Evolutionary conservation across 2,888 invertebrate species (phyloP).

Genomic region (Lasioglossum calceatum): DNA sequence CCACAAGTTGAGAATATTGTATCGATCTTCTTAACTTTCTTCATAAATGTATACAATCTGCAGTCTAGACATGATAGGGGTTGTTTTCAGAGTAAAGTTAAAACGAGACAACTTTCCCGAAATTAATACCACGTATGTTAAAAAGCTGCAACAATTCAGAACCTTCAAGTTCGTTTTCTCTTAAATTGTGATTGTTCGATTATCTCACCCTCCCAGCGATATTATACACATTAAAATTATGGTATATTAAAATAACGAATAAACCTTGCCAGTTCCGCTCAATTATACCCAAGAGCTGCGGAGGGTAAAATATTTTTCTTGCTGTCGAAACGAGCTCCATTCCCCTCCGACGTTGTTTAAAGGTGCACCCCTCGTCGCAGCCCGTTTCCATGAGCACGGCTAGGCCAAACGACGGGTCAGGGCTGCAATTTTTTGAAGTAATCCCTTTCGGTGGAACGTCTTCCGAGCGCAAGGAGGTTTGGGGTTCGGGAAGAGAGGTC

Average conservation of each 20-base stretch:
- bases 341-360: background rate
- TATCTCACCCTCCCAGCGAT: background rate
- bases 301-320: background rate
- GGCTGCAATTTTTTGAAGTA: constrained; percentile 43
- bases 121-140: background rate
- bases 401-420: background rate
- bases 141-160: background rate
- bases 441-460: constrained; percentile 32
- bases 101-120: too few relatives aligned
- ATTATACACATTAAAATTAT: background rate
- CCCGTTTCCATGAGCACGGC: background rate
- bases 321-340: background rate
- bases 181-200: background rate
- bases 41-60: background rate
- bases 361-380: background rate
- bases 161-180: background rate
- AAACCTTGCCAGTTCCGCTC: background rate
- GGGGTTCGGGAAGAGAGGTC: constrained; percentile 46
- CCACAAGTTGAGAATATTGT: too few relatives aligned
- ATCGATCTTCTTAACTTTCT: background rate
- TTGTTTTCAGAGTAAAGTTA: background rate
- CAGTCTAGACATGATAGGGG: too few relatives aligned
- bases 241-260: background rate
- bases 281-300: background rate
- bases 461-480: constrained; percentile 41